Percentiles rank a stretch among this genome's conserved stretches.
Conservation (phyloP, 2,888 invertebrate species). For the Augiades crinisus region DNA sequence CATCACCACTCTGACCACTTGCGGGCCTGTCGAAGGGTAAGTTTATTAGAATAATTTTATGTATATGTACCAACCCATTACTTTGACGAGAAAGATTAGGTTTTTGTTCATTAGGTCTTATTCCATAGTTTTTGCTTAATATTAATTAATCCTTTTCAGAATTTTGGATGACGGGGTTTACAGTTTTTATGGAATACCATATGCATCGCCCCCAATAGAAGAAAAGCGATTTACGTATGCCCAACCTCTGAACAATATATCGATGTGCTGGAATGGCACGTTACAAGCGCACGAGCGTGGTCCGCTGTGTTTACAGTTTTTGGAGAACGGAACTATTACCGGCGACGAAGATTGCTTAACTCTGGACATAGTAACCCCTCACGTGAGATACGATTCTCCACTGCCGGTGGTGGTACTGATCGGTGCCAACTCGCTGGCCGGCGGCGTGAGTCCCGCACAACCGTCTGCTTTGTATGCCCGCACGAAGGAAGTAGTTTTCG, state of each 20-base stretch:
- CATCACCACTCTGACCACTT: conserved; percentile 87
- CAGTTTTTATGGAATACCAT: conserved; percentile 91
- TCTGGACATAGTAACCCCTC: conserved; percentile 91
- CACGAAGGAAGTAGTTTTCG: conserved; percentile 91
- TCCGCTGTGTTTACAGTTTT: conserved; percentile 86
- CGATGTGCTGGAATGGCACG: conserved; percentile 91
- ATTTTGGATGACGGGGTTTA: conserved; percentile 88
- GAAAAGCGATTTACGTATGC: conserved; percentile 87
- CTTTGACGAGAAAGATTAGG: not conserved
- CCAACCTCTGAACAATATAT: conserved; percentile 83
- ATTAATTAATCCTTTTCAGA: conserved; percentile 59
- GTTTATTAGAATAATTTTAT: conserved; percentile 18
- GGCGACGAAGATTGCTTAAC: conserved; percentile 92
- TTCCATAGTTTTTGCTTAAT: no score
- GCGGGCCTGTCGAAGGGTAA: conserved; percentile 90
- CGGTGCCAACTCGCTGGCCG: conserved; percentile 89
- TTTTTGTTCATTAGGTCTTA: not conserved
- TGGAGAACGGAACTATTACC: conserved; percentile 83
- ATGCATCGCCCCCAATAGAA: conserved; percentile 87
- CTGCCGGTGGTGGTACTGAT: conserved; percentile 92
- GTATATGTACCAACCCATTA: no score
- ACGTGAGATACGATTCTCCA: conserved; percentile 88
- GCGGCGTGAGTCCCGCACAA: conserved; percentile 87
- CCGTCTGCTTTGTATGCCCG: conserved; percentile 90
- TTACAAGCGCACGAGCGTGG: conserved; percentile 84